Base-by-base conservation (phyloP, 2,888 invertebrate genomes). In the Crematogaster levior region DNA sequence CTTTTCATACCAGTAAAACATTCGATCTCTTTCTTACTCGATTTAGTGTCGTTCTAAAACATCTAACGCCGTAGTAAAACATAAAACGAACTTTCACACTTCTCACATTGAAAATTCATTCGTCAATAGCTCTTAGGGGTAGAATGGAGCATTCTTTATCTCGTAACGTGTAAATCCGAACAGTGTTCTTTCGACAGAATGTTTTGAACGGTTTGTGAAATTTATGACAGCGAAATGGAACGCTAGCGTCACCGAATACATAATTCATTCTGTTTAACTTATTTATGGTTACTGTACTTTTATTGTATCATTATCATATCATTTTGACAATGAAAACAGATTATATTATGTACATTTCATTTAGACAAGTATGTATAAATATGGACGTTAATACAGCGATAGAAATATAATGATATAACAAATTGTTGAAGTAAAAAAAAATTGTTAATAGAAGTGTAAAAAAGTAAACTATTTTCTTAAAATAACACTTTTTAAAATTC, bases 91-190 rank as follows among this genome's bases (percentile, higher is more conserved):
- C 84, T 87, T 87, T 74, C 34, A n/a, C 80, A 90, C 86, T 89
- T 86, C 80, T 77, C 81, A 63, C 82, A 79, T 81, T 83, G 80
- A 85, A 53, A 88, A 90, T 90, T 88, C 86, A 90, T 87, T 85
- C 74, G 80, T 84, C 85, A 83, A 85, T 86, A 84, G 85, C 84
- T 86, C 85, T 87, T 83, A 72, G 40, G 74, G 48, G 79, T 56
- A 80, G 53, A 72, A 43, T 7, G 24, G 43, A 34, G 6, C 15
- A 75, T 51, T 15, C 24, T 75, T 75, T 51, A 53, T 48, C 10
- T 21, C n/a, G 27, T 51, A n/a, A 75, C 24, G 27, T 15, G 21
- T 72, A 27, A 53, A 53, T 75, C 18, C 85, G 70, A n/a, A 82
- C 84, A 81, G 73, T 75, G 18, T 43, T n/a, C 24, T 46, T 51